Conservation (phyloP, 2,113 vertebrate genomes). For the Erythrocebus patas region DNA sequence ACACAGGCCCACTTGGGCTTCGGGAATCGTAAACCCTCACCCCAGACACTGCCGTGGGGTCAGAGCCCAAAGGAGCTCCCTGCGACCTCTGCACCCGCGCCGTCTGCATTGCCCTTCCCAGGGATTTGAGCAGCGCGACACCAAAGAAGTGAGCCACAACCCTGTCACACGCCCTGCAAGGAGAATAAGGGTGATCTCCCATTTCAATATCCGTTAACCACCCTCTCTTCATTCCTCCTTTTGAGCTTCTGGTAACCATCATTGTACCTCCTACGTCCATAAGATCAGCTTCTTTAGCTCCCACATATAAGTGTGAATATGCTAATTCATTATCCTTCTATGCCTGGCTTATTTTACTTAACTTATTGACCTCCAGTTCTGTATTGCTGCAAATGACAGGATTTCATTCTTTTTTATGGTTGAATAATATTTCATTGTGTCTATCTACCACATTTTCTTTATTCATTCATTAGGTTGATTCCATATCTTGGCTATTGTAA, state of each 20-base stretch:
- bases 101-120: too few species aligned
- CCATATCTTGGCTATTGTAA: background rate
- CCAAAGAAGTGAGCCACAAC: too few species aligned
- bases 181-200: too few species aligned
- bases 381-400: too few species aligned
- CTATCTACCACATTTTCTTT: too few species aligned
- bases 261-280: background rate
- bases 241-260: background rate
- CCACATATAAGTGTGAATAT: background rate
- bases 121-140: too few species aligned
- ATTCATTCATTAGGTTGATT: background rate
- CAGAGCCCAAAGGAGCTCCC: too few species aligned
- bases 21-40: too few species aligned
- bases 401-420: background rate
- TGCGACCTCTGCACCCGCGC: too few species aligned
- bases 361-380: background rate
- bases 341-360: background rate
- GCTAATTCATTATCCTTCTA: background rate
- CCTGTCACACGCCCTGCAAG: too few species aligned
- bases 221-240: background rate
- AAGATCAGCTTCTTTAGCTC: background rate
- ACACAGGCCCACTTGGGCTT: too few species aligned
- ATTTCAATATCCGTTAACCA: background rate
- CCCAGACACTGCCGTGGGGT: too few species aligned
- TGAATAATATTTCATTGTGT: background rate